Evolutionary conservation across 2,797 vertebrate genomes (phyloP).

Genomic region (Poeciliopsis paucimaculata): DNA sequence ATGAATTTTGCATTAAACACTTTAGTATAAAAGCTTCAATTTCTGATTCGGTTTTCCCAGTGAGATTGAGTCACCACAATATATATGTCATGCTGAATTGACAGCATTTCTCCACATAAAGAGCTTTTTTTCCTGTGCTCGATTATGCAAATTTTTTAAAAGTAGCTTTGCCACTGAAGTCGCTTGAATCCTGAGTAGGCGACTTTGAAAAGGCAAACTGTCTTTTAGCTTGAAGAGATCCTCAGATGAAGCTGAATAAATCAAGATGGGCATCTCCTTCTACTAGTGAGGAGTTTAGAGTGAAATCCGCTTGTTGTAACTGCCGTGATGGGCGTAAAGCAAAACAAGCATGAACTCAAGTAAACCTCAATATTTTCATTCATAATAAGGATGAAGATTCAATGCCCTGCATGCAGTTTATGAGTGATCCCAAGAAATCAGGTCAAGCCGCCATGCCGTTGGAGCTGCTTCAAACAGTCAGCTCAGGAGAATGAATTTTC

Average conservation of each 20-base stretch:
- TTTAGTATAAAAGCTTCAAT: neutral
- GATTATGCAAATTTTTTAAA: neutral
- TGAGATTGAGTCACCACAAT: neutral
- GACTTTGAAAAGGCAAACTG: neutral
- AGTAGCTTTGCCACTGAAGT: neutral
- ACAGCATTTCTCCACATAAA: constrained; percentile 3
- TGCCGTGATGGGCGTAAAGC: neutral
- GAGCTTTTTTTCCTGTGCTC: neutral
- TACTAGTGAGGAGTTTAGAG: neutral
- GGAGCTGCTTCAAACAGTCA: neutral
- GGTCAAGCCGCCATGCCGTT: neutral
- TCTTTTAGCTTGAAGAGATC: neutral
- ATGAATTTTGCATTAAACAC: neutral
- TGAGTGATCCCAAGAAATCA: neutral
- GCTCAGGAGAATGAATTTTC: neutral
- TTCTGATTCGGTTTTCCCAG: neutral
- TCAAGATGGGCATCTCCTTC: neutral
- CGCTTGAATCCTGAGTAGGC: neutral
- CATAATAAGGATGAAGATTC: neutral
- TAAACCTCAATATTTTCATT: neutral
- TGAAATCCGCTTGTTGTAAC: neutral
- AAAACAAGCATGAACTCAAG: neutral
- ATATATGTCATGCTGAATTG: neutral
- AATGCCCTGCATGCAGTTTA: neutral
- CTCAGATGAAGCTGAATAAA: neutral